Evolutionary conservation across 2,888 invertebrate species (phyloP).

Genomic region (Empis livida): DNA sequence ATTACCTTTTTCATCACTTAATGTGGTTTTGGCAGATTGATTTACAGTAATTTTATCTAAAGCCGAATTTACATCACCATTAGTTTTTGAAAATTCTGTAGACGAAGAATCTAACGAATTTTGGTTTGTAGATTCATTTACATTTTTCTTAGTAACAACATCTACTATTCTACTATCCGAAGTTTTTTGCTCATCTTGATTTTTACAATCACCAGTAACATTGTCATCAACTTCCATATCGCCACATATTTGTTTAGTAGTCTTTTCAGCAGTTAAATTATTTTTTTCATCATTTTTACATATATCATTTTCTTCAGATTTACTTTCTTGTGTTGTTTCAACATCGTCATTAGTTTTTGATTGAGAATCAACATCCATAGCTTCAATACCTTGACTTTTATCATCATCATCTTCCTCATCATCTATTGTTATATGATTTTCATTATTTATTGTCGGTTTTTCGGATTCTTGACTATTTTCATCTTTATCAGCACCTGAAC

Average conservation of each 20-base stretch:
- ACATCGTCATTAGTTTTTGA: conserved; percentile 18
- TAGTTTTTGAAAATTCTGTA: not conserved
- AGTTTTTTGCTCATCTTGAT: too few species aligned
- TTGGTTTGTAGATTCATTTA: not conserved
- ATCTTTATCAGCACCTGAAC: conserved; percentile 15
- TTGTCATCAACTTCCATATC: conserved; percentile 17
- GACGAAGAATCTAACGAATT: not conserved
- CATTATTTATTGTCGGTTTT: conserved; percentile 12
- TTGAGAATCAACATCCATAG: conserved; percentile 17
- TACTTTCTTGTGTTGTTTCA: conserved; percentile 15
- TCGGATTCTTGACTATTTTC: conserved; percentile 11
- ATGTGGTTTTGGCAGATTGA: conserved; percentile 1
- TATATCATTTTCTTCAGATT: not conserved
- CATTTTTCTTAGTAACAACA: not conserved
- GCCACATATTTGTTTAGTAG: conserved; percentile 17
- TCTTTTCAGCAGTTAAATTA: conserved; percentile 11
- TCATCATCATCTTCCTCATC: conserved; percentile 18
- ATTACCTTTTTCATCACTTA: not conserved
- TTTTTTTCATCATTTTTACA: conserved; percentile 10
- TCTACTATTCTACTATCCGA: not conserved
- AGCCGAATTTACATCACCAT: not conserved
- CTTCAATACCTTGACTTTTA: conserved; percentile 17
- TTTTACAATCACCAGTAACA: too few species aligned
- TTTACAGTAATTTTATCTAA: not conserved
- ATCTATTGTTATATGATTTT: conserved; percentile 7